Evolutionary conservation across 2,113 vertebrate genomes (phyloP), one percentile per base, ranked within the genome.

Genomic region (Amazona vittata): DNA sequence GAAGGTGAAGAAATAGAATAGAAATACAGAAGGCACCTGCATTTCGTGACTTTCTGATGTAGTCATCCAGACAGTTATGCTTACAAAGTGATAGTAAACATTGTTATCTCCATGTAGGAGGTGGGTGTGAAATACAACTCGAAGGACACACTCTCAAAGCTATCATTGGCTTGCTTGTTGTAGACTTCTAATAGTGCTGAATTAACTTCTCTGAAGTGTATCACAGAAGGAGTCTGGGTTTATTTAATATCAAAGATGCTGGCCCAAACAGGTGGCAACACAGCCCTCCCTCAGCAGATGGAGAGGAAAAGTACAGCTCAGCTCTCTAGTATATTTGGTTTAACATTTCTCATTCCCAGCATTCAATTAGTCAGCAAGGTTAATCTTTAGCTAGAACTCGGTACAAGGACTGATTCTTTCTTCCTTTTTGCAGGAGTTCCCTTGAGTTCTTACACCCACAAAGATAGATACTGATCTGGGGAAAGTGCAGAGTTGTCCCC

Each of bases 91-190:
- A 43, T 65, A 90, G 96, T 89, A 92, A 97, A 96, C 86, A 93
- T 29, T 93, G 76, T 96, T 96, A 97, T 96, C 96, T 93, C 43
- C 24, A 2, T 68, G 92, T 90, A 86, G 90, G 77, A 60, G 88
- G 80, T 79, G 83, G 93, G 92, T 89, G 90, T 93, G 88, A 96
- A 94, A 63, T 50, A 17, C 1, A 77, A 82, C 65, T 81, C 44
- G 60, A 93, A 95, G 80, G 83, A 78, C 43, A 57, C 29, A 17
- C 22, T 46, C 67, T 84, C 69, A 68, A 68, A 62, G 77, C 46
- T 83, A 4, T 62, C 83, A 53, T 4, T 93, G 80, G 35, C 86
- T 96, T 39, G 43, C 60, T 90, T 90, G 33, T 37, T 62, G 69
- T 37, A 64, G 19, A 49, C 65, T 90, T 65, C 78, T 83, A 68